Evolutionary conservation across 1,140 invertebrate genomes (phyloP), one percentile per base, ranked within the genome.

Genomic region (Daktulosphaira vitifoliae): DNA sequence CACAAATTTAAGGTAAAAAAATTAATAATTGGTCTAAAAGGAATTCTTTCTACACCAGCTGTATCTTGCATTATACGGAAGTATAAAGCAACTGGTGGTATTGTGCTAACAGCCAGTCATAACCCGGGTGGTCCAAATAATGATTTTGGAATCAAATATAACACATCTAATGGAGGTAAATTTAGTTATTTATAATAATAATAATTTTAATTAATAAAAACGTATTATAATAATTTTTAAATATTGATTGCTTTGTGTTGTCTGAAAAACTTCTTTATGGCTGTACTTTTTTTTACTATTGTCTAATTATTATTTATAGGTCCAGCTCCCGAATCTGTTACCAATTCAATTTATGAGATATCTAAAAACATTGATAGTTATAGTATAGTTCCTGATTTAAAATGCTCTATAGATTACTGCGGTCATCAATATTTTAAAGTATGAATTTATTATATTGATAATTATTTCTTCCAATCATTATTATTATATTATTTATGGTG

Each of bases 111-210:
- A 18, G 97, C 97, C 1, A 97, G 93, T 52, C 97, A 99, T 75
- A 99, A 99, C 80, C 96, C 97, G 23, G 97, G 97, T 68, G 96
- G 97, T 48, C 90, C 91, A 4, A 81, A 97, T 74, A 90, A 88
- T 69, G 97, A 99, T 78, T 99, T 99, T 78, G 97, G 97, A 39
- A 98, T 99, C 70, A 99, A 99, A 77, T 99, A 91, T 74, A 99
- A 99, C 76, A 91, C 85, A 69, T 81, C 87, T 53, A 99, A 99
- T 78, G 97, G 97, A 70, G 97, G 85, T 78, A 66, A 70, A 69
- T 33, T 8, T 59, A 26, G 8, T 25, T 59, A 25, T 59, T 6
- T 16, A 7, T 48, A 15, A 15, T 22, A 6, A 22, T n/a, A n/a
- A 7, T 48, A n/a, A 7, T 5, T 16, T 6, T 6, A 22, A 22